These are phyloP conservation scores for Elegia similella DNA, from an alignment of 2,888 invertebrate genomes.

Conservation along the genomic window DNA sequence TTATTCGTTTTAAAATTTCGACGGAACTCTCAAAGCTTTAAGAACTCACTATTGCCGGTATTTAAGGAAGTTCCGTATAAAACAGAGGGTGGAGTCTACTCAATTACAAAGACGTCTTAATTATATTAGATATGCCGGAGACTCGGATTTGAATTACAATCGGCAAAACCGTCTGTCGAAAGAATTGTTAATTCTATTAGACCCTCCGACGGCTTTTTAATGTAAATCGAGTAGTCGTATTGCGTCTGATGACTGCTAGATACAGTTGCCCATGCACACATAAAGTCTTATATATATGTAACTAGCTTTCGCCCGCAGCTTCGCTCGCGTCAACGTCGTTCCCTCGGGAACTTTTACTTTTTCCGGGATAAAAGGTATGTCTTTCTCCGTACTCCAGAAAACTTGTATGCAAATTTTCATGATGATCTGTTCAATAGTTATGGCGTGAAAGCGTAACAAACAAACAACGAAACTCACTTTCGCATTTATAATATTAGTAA, in stretches of 20 bases:
- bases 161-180: conserved; percentile 53
- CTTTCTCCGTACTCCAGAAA: no score
- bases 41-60: background rate
- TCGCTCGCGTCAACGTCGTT: no score
- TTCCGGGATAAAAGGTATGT: no score
- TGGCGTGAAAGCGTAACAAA: no score
- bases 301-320: no score
- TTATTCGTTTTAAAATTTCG: conserved; percentile 19
- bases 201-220: conserved; percentile 57
- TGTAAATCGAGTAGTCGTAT: conserved; percentile 48
- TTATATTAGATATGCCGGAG: conserved; percentile 70
- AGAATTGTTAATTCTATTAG: conserved; percentile 73
- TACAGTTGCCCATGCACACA: background rate
- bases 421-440: no score
- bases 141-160: conserved; percentile 77
- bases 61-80: conserved; percentile 37
- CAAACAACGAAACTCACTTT: no score
- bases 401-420: no score
- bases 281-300: no score
- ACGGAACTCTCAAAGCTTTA: conserved; percentile 8
- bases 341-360: no score
- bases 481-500: no score
- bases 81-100: conserved; percentile 61
- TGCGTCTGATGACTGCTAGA: background rate
- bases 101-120: conserved; percentile 70